Percentiles rank a stretch among this genome's conserved stretches.
phyloP scores from a whole-genome alignment of 2,797 vertebrate genomes.

The Helostoma temminkii region DNA sequence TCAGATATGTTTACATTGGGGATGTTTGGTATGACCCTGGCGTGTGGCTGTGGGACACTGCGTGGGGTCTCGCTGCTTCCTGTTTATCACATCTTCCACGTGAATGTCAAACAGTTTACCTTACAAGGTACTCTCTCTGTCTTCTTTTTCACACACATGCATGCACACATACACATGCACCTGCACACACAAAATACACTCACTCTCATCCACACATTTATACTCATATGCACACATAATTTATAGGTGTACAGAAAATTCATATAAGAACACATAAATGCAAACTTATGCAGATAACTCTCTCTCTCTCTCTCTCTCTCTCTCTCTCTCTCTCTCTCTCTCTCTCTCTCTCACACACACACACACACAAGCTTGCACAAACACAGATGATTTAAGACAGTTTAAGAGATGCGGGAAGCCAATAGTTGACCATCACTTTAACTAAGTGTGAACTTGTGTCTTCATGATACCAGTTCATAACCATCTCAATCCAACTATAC shows the following conservation, averaged over 20 bases:
- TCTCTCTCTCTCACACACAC: background rate
- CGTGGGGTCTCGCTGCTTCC: slow-evolving; percentile 77
- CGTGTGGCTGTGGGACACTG: slow-evolving; percentile 76
- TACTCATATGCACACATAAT: slow-evolving; percentile 3
- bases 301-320: background rate
- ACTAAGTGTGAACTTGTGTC: slow-evolving; percentile 42
- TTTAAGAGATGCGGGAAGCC: slow-evolving; percentile 52
- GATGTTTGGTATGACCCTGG: slow-evolving; percentile 80
- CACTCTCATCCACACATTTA: background rate
- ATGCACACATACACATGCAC: slow-evolving; percentile 2
- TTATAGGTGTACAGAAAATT: slow-evolving; percentile 19
- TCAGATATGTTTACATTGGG: slow-evolving; percentile 77
- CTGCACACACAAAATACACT: slow-evolving; percentile 3
- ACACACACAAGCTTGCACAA: slow-evolving; percentile 3
- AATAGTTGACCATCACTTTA: slow-evolving; percentile 56
- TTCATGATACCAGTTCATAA: slow-evolving; percentile 30
- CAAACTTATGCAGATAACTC: background rate
- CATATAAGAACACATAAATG: background rate
- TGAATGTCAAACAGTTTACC: slow-evolving; percentile 85
- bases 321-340: background rate
- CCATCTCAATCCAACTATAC: too few species aligned
- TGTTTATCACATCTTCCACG: slow-evolving; percentile 82
- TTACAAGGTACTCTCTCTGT: slow-evolving; percentile 79
- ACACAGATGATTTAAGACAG: slow-evolving; percentile 25
- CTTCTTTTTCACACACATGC: slow-evolving; percentile 48